phyloP scores from a whole-genome alignment of 2,888 invertebrate genomes.

The Drosophila melanosoma region DNA sequence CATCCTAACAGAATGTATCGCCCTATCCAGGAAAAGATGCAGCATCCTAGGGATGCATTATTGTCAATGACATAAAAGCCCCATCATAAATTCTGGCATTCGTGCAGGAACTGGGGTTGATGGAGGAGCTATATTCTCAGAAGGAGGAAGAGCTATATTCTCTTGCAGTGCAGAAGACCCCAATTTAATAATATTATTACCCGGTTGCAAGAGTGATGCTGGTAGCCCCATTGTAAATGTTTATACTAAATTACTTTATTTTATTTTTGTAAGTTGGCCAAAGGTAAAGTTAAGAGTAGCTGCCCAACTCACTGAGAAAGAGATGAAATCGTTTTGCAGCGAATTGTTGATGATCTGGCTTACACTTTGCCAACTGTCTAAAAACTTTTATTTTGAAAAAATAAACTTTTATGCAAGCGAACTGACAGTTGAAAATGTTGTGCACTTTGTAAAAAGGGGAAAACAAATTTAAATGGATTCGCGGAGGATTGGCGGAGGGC shows the following conservation, averaged over 20 bases:
- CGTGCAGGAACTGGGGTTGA: no score
- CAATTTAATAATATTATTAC: slow-evolving; percentile 17
- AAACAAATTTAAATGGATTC: slow-evolving; percentile 10
- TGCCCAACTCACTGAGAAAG: slow-evolving; percentile 9
- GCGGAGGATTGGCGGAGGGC: slow-evolving; percentile 1
- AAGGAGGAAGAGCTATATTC: no score
- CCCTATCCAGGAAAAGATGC: no score
- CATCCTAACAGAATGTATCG: no score
- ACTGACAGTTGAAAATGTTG: slow-evolving; percentile 37
- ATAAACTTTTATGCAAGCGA: slow-evolving; percentile 21
- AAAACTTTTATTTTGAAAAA: slow-evolving; percentile 32
- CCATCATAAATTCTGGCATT: no score
- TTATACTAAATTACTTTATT: slow-evolving; percentile 2
- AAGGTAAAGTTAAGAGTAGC: slow-evolving; percentile 23
- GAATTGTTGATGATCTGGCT: slow-evolving; percentile 36
- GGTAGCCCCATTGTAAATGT: slow-evolving; percentile 17
- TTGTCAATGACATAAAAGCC: no score
- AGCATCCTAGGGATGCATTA: no score
- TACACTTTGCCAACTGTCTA: slow-evolving; percentile 19
- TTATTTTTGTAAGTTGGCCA: slow-evolving; percentile 10
- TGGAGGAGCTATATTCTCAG: no score
- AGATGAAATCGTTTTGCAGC: slow-evolving; percentile 42
- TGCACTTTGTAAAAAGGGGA: slow-evolving; percentile 4
- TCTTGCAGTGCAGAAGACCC: no score
- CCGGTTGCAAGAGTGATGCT: slow-evolving; percentile 20